A percentile compares a stretch with the other conserved stretches of the same genome.
phyloP scores from a whole-genome alignment of 1,140 invertebrate genomes.

The Eriosoma lanigerum region DNA sequence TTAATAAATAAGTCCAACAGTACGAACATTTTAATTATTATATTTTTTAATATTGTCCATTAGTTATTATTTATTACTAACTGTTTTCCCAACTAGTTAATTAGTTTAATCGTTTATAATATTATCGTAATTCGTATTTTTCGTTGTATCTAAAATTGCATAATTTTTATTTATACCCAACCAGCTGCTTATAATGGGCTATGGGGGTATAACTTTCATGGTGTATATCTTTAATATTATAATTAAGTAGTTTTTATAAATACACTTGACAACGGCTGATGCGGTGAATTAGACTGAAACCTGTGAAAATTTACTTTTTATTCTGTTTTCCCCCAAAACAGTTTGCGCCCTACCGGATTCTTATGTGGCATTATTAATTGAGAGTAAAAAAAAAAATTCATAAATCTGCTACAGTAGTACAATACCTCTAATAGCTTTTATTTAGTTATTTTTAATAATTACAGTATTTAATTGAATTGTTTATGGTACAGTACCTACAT shows the following conservation, averaged over 20 bases:
- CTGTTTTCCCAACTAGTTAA: conserved; percentile 25
- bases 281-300: conserved; percentile 4
- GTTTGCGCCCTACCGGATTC: conserved; percentile 12
- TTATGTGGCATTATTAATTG: conserved; percentile 37
- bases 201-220: not conserved
- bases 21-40: too few species aligned
- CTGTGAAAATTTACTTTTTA: conserved; percentile 28
- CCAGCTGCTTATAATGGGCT: conserved; percentile 42
- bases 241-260: conserved; percentile 35
- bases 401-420: conserved; percentile 45
- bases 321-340: not conserved
- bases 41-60: too few species aligned
- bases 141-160: conserved; percentile 18
- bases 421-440: conserved; percentile 10
- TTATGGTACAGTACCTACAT: not conserved
- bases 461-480: conserved; percentile 18
- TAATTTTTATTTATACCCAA: conserved; percentile 38
- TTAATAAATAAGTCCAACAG: too few species aligned
- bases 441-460: conserved; percentile 16
- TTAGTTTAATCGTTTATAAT: conserved; percentile 36
- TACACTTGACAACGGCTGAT: conserved; percentile 26
- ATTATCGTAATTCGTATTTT: conserved; percentile 15
- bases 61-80: not conserved
- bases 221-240: conserved; percentile 22
- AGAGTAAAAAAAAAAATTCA: conserved; percentile 29